Base-by-base conservation (phyloP, 2,888 invertebrate species). In the Hyppa rectilinea region DNA sequence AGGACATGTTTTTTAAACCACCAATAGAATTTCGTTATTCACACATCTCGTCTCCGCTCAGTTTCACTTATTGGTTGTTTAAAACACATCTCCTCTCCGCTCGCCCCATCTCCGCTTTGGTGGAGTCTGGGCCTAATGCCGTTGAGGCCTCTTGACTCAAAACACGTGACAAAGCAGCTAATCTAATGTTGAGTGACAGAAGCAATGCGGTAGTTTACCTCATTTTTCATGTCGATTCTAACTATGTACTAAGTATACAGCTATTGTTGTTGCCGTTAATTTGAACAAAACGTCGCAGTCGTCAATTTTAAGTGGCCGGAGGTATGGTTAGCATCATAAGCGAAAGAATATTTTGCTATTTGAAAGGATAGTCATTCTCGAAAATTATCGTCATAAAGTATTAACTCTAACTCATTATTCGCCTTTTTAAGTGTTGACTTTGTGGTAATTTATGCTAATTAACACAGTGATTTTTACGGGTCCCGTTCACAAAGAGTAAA, bases 71-170 rank as follows among this genome's bases (percentile, higher is more conserved):
- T n/a, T n/a, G n/a, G n/a, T n/a, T n/a, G n/a, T n/a, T n/a, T n/a
- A n/a, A n/a, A n/a, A n/a, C n/a, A n/a, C n/a, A n/a, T n/a, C n/a
- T n/a, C n/a, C n/a, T n/a, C n/a, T n/a, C n/a, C n/a, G n/a, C n/a
- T n/a, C n/a, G n/a, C n/a, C n/a, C n/a, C n/a, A n/a, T n/a, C n/a
- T n/a, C n/a, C n/a, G n/a, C n/a, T n/a, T n/a, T n/a, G n/a, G n/a
- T n/a, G n/a, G n/a, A n/a, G n/a, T n/a, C n/a, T n/a, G n/a, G 55
- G 52, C 60, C 62, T 61, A 55, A 61, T 62, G 45, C 71, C 53
- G 36, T 70, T 76, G 75, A 56, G 81, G 87, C 84, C 82, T 86
- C 85, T 66, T 63, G 82, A 87, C 83, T 82, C 68, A 67, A 53
- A 66, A 58, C 53, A 75, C 26, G 76, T 61, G 20, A 60, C n/a